Base-by-base conservation (phyloP, 2,888 invertebrate genomes). In the Harmothoe impar region DNA sequence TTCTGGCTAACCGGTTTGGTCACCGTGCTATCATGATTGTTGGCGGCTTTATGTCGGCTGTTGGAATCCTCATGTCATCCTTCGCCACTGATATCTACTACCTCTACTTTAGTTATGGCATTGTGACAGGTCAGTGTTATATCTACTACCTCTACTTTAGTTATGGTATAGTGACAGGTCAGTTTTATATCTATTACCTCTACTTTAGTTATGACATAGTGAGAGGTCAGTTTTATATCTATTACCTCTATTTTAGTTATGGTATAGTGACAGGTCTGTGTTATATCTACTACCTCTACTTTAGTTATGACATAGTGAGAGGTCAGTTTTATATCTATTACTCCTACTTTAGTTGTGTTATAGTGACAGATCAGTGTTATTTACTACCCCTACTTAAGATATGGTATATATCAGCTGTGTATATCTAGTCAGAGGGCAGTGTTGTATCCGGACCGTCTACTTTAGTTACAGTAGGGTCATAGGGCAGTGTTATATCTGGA, bases 1-100 rank as follows among this genome's bases (percentile, higher is more conserved):
- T 92, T 0, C 90, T 93, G 1, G 91, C 93, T 0, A 93, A 93
- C 91, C 90, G 81, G 31, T 93, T 90, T 54, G 93, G 93, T 72
- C 93, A 93, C 91, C 92, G 93, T 31, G 89, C 91, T 0, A 91
- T 92, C 23, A 93, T 94, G 91, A 91, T 93, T 68, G 33, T 92
- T 0, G 93, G 93, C 25, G 93, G 93, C 0, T 23, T 93, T 31
- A 89, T 93, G 43, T 92, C 93, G 78, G 91, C 93, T 7, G 15
- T 92, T 7, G 93, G 93, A 20, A 91, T 92, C 52, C 72, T 93
- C 3, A 72, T 92, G 15, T 92, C 93, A 43, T 93, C 93, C 1
- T 93, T 94, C 68, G 92, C 93, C 33, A 91, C 92, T 15, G 91
- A 91, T 89, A 91, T 94, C 12, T 89, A 92, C 12, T 89, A 91